Evolutionary conservation across 2,797 vertebrate species (phyloP).

Genomic region (Chloroceryle amazona): DNA sequence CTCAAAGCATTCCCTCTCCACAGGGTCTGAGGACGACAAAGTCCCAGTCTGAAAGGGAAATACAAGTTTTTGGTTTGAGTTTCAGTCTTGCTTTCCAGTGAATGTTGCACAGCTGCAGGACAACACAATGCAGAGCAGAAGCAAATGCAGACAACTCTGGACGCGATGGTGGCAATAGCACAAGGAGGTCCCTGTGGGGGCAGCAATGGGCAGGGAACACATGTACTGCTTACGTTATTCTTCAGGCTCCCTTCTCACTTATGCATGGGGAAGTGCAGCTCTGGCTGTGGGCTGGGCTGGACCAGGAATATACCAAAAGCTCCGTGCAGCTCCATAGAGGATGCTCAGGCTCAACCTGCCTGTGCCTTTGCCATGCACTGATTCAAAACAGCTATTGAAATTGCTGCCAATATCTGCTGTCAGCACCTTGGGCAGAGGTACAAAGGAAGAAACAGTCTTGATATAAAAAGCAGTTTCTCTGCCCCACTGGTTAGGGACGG

Average conservation of each 20-base stretch:
- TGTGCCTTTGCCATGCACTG: not conserved
- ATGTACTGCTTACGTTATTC: not conserved
- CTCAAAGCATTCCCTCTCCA: not conserved
- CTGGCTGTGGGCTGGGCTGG: not conserved
- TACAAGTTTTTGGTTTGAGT: not conserved
- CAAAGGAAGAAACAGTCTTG: not conserved
- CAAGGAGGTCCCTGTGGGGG: not conserved
- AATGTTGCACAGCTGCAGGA: not conserved
- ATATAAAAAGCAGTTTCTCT: constrained; percentile 6
- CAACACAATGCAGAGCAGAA: not conserved
- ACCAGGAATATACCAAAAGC: not conserved
- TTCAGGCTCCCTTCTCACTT: not conserved
- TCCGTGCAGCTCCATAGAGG: not conserved
- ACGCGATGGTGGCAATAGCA: accelerated
- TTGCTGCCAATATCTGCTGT: constrained; percentile 24
- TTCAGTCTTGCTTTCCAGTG: not conserved
- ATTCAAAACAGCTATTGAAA: constrained; percentile 37
- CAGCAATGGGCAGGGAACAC: not conserved
- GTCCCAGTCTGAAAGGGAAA: not conserved
- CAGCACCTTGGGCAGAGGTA: constrained; percentile 12
- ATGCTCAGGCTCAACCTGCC: constrained; percentile 21
- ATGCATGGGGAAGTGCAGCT: not conserved
- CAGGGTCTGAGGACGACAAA: not conserved
- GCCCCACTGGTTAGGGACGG: not conserved
- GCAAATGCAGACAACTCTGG: not conserved